A percentile compares a stretch with the other conserved stretches of the same genome.
Conservation (phyloP, 2,888 invertebrate species). For the Patella depressa region DNA sequence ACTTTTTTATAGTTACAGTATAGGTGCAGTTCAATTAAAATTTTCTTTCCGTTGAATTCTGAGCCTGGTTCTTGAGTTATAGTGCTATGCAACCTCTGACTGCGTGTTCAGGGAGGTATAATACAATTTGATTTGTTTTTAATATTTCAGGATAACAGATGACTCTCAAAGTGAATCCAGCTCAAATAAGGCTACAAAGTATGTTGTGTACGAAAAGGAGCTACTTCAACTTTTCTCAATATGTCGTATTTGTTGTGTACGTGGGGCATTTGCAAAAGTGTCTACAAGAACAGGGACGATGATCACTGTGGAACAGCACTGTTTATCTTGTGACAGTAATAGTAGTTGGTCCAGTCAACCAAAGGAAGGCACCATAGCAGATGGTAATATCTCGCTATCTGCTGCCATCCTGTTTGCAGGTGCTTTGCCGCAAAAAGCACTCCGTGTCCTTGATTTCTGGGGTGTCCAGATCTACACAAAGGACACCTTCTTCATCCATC, state of each 20-base stretch:
- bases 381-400: background rate
- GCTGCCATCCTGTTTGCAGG: background rate
- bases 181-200: background rate
- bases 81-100: too few relatives aligned
- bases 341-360: background rate
- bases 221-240: background rate
- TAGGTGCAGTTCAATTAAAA: too few relatives aligned
- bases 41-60: too few relatives aligned
- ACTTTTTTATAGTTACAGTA: background rate
- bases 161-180: background rate
- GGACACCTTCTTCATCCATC: too few relatives aligned
- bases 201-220: background rate
- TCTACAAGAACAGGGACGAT: background rate
- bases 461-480: too few relatives aligned
- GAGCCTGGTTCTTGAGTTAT: too few relatives aligned
- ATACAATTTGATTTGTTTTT: background rate
- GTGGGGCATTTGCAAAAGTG: background rate
- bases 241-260: background rate
- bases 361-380: background rate
- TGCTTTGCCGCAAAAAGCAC: background rate
- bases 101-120: too few relatives aligned
- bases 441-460: background rate
- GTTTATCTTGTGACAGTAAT: background rate
- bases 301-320: background rate
- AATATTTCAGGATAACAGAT: background rate